These are phyloP conservation scores for Cheilinus undulatus DNA, from an alignment of 2,113 vertebrate genomes.

Conservation along the genomic window DNA sequence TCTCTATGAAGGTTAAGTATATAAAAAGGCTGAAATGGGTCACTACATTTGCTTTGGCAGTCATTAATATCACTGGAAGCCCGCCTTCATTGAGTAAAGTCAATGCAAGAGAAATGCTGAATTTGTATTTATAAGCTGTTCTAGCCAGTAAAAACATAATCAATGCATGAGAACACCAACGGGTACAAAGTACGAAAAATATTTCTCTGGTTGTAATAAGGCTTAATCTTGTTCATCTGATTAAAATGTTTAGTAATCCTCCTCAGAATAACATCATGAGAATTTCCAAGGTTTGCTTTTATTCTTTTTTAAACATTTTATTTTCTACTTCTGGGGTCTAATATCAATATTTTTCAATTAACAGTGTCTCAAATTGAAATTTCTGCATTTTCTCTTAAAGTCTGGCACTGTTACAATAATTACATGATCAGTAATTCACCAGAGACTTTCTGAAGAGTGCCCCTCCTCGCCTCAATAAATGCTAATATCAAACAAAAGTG, in stretches of 20 bases:
- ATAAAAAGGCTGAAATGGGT: neutral
- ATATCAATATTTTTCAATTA: neutral
- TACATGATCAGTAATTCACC: constrained; percentile 18
- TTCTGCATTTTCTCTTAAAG: neutral
- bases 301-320: neutral
- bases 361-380: neutral
- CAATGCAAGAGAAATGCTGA: neutral
- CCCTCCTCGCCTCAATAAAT: neutral
- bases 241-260: neutral
- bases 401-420: constrained; percentile 1
- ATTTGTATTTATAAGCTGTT: neutral
- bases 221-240: neutral
- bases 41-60: neutral
- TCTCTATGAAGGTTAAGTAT: neutral
- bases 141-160: neutral
- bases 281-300: neutral
- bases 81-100: neutral
- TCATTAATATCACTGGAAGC: too few species aligned
- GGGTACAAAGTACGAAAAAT: too few species aligned
- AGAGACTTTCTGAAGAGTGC: constrained; percentile 8
- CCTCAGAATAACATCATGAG: neutral
- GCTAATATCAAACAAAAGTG: constrained; percentile 6
- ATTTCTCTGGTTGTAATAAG: too few species aligned
- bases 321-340: neutral
- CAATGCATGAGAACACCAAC: neutral